Conservation (phyloP, 2,797 vertebrate genomes). For the Acanthiza pusilla region DNA sequence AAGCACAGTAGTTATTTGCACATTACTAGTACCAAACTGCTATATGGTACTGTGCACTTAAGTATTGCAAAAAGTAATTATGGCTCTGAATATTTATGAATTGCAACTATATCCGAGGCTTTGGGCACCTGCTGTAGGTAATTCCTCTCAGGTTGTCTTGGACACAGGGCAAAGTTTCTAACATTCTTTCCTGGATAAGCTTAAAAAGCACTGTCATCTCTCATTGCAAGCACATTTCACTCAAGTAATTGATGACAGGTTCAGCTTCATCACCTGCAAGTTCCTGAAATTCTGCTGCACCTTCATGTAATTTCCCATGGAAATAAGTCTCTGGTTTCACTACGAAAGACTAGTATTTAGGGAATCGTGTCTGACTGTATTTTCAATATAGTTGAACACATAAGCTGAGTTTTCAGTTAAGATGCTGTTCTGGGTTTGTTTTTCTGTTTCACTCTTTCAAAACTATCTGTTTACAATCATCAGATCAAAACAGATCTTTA, state of each 20-base stretch:
- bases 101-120: neutral
- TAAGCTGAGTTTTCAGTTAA: neutral
- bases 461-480: neutral
- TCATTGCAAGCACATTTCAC: neutral
- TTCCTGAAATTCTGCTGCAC: neutral
- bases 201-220: neutral
- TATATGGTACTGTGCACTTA: neutral
- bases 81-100: neutral
- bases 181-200: neutral
- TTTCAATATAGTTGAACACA: neutral
- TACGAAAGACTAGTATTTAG: neutral
- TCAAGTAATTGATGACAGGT: neutral
- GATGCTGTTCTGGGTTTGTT: neutral
- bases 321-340: neutral
- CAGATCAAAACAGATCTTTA: neutral
- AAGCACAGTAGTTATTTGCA: neutral
- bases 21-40: neutral
- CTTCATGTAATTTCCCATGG: neutral
- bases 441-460: neutral
- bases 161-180: neutral
- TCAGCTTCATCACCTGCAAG: neutral
- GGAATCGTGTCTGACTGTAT: rapidly evolving
- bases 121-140: neutral
- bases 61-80: neutral
- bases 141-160: neutral